Evolutionary conservation across 2,888 invertebrate genomes (phyloP).

Genomic region (Unio delphinus): DNA sequence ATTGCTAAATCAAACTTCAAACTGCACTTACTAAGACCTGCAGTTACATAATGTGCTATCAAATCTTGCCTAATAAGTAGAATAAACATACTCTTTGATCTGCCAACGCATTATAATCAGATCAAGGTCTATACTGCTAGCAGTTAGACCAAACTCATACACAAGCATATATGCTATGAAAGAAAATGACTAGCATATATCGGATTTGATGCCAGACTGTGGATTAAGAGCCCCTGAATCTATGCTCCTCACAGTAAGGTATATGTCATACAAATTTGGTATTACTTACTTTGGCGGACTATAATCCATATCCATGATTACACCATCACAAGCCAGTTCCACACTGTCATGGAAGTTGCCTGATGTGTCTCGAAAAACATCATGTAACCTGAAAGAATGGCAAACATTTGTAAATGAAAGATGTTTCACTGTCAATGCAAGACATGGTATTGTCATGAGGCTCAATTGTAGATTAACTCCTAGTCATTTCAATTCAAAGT

Average conservation of each 20-base stretch:
- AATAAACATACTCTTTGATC: too few species aligned
- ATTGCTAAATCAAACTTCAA: too few species aligned
- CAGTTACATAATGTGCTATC: too few species aligned
- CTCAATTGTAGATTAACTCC: slow-evolving; percentile 12
- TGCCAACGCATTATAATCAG: too few species aligned
- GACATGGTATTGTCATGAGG: neutral
- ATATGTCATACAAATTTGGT: neutral
- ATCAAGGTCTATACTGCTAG: too few species aligned
- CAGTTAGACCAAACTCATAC: too few species aligned
- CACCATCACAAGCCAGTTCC: slow-evolving; percentile 67
- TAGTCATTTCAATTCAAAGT: slow-evolving; percentile 1
- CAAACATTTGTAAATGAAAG: neutral
- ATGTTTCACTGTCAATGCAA: neutral
- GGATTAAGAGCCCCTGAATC: neutral
- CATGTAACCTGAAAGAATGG: slow-evolving; percentile 56
- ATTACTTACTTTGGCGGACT: slow-evolving; percentile 42
- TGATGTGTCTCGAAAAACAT: slow-evolving; percentile 57
- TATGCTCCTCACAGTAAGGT: neutral
- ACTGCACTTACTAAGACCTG: too few species aligned
- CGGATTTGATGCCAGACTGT: neutral
- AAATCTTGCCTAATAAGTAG: too few species aligned
- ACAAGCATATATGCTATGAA: too few species aligned
- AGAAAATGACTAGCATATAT: too few species aligned
- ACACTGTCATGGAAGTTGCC: slow-evolving; percentile 41
- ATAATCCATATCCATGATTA: slow-evolving; percentile 68